Base-by-base conservation (phyloP, 2,797 vertebrate species). In the Graptemys geographica region DNA sequence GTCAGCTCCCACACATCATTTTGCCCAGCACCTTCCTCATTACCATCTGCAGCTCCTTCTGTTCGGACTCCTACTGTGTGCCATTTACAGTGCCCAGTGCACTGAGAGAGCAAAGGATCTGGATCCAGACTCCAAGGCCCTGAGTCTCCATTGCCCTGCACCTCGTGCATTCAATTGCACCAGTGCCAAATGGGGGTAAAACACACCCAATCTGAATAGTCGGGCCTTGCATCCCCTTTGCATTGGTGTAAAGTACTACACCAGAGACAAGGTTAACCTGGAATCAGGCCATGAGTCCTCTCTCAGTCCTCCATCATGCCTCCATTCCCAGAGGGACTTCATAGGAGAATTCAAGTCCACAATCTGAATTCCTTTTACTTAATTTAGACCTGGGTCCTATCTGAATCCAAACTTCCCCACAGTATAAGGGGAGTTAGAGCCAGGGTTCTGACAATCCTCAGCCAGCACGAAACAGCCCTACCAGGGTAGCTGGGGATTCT, bases 1-100 rank as follows among this genome's bases (percentile, higher is more conserved):
- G 1, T 84, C 55, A 84, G 65, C 62, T 49, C 57, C 21, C 0
- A 1, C 25, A 44, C 56, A 49, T 49, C 5, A 0, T 33, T 28
- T 52, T 33, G 51, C 79, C 79, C 79, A 53, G 51, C 51, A 80
- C 79, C 79, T 37, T 37, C 21, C 51, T 15, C 33, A 37, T 8
- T 53, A n/a, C 51, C 79, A 80, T 80, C 51, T 79, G 78, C 49
- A 79, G 49, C 49, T 52, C 28, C 78, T 51, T 79, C 78, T 80
- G 51, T 53, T 25, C 11, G 5, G 51, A n/a, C 51, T 37, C 33
- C 78, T 21, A 28, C 51, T 37, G 31, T 28, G 51, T 33, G 11
- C 27, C 76, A 31, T 16, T 28, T 79, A 47, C 76, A 9, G 44
- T 15, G 5, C 15, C 47, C 76, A 5, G 44, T 33, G 44, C 47